Conservation (phyloP, 2,113 vertebrate genomes). For the Hippocampus abdominalis region DNA sequence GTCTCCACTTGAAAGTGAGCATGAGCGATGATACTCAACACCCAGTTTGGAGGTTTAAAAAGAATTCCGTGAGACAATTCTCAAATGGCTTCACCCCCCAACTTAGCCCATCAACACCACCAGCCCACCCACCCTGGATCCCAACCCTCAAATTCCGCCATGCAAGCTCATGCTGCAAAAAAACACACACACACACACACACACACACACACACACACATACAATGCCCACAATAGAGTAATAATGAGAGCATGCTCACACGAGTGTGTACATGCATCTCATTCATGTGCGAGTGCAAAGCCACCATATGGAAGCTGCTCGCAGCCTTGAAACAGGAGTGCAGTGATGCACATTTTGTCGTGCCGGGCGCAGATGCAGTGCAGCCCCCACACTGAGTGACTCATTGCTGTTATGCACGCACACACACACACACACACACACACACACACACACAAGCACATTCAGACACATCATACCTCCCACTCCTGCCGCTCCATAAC, state of each 20-base stretch:
- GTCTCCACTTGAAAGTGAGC: constrained; percentile 29
- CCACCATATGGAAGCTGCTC: neutral
- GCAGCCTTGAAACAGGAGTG: constrained; percentile 50
- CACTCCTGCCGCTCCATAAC: constrained; percentile 7
- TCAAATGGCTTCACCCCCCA: neutral
- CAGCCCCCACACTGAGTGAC: constrained; percentile 66
- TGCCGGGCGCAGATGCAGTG: constrained; percentile 68
- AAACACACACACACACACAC: too few relatives aligned
- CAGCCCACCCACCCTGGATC: neutral
- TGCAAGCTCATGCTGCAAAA: neutral
- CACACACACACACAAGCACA: constrained; percentile 26
- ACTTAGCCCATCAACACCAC: too few relatives aligned
- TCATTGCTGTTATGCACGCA: constrained; percentile 58
- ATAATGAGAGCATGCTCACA: neutral
- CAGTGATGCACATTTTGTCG: constrained; percentile 57
- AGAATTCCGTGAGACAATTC: neutral
- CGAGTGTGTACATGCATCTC: neutral
- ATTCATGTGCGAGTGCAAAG: neutral
- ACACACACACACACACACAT: too few relatives aligned
- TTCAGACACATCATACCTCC: constrained; percentile 21
- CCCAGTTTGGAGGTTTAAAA: constrained; percentile 9
- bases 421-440: constrained; percentile 26
- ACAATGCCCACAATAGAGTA: neutral
- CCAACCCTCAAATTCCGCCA: neutral
- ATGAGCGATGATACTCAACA: constrained; percentile 2